A percentile compares a stretch with the other conserved stretches of the same genome.
phyloP scores from a whole-genome alignment of 1,140 invertebrate species.

The Cylas formicarius region DNA sequence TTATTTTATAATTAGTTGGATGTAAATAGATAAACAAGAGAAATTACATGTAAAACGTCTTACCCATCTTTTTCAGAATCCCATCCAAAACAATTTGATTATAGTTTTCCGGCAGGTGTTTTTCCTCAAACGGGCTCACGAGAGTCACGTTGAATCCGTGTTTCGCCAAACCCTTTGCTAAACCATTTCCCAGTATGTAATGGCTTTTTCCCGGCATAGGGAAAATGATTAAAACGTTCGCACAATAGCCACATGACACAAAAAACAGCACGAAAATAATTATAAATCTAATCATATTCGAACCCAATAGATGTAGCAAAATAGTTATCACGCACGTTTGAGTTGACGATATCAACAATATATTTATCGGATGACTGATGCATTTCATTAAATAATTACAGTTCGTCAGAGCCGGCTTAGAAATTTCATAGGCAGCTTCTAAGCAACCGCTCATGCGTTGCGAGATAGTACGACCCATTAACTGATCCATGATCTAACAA shows the following conservation, averaged over 20 bases:
- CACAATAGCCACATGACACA: not conserved
- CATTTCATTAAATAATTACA: too few species aligned
- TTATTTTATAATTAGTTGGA: too few species aligned
- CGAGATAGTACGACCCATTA: too few species aligned
- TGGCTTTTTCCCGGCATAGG: constrained; percentile 43
- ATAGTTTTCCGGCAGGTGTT: constrained; percentile 39
- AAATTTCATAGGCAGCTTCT: too few species aligned
- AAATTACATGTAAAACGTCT: too few species aligned
- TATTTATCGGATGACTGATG: too few species aligned
- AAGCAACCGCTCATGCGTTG: too few species aligned
- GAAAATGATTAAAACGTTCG: constrained; percentile 17
- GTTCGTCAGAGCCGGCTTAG: too few species aligned
- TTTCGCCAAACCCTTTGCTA: constrained; percentile 48
- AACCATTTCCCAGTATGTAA: constrained; percentile 46
- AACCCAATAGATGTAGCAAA: not conserved
- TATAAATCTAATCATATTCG: not conserved
- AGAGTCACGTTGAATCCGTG: constrained; percentile 53
- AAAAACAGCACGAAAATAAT: constrained; percentile 1
- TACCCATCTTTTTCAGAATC: not conserved
- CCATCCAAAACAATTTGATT: constrained; percentile 5
- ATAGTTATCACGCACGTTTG: too few species aligned
- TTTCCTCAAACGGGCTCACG: constrained; percentile 46
- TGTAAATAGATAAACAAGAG: too few species aligned
- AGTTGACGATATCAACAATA: too few species aligned
- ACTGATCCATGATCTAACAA: too few species aligned